Base-by-base conservation (phyloP, 2,113 vertebrate species). In the Cavia porcellus region DNA sequence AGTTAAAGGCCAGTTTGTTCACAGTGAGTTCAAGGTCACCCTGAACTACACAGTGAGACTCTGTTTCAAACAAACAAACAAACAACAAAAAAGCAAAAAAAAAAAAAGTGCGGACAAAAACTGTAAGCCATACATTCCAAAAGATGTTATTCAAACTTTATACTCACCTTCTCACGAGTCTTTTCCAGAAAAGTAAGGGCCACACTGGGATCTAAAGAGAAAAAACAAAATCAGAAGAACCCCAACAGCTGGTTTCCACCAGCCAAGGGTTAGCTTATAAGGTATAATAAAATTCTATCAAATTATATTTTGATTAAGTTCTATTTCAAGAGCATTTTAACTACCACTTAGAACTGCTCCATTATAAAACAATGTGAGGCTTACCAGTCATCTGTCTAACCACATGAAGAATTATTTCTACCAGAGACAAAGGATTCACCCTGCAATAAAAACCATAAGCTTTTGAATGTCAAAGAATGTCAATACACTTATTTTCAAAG, bases 161-260 rank as follows among this genome's bases (percentile, higher is more conserved):
- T 5, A 79, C 57, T 5, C 83, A 99, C 99, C 99, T 99, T 99
- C 92, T 99, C 99, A 61, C 99, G 99, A 62, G 99, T 99, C 98
- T 99, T 99, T 96, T 99, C 99, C 86, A 99, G 99, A 89, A 99
- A 99, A 25, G 98, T 99, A 38, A 99, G 99, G 85, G 99, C 99
- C 90, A 99, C 99, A 1, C 98, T 99, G 45, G 99, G 99, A 98
- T 99, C 99, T 99, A 92, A 2, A 96, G 45, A 74, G 20, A 74
- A 95, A 82, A 47, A 14, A 32, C 66, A 11, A 35, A 84, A 66
- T 96, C 72, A 96, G 85, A 83, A 72, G 86, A 57, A 52, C 5
- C 9, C 25, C 22, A 42, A 13, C 4, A 24, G n/a, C 2, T 13
- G 24, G 66, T 89, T 45, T 57, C 74, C 9, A 57, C 75, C 74